These are phyloP conservation scores for Desoria tigrina DNA, from an alignment of 2,888 invertebrate genomes.

Conservation along the genomic window DNA sequence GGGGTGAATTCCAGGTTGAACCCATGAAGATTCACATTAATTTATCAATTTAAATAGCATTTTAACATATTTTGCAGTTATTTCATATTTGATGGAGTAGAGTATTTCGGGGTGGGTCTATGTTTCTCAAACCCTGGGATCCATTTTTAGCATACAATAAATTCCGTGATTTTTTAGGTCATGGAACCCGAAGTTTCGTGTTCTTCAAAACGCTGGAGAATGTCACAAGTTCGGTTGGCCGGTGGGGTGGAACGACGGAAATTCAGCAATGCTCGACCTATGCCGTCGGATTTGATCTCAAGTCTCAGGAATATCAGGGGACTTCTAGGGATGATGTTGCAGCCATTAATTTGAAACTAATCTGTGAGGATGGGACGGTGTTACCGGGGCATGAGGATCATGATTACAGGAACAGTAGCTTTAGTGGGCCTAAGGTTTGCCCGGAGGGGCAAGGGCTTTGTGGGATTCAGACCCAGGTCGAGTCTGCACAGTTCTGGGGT, in stretches of 20 bases:
- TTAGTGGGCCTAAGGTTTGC: constrained; percentile 32
- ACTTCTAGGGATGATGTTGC: constrained; percentile 34
- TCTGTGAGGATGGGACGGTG: constrained; percentile 33
- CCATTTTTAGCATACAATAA: too few relatives aligned
- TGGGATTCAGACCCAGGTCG: constrained; percentile 45
- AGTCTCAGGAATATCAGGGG: constrained; percentile 41
- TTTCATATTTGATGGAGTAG: too few relatives aligned
- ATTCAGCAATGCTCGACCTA: constrained; percentile 8
- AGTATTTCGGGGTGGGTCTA: too few relatives aligned
- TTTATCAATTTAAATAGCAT: too few relatives aligned
- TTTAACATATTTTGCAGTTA: too few relatives aligned
- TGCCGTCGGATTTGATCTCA: constrained; percentile 40
- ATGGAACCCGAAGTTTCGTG: neutral
- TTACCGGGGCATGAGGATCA: constrained; percentile 32
- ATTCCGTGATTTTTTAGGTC: too few relatives aligned
- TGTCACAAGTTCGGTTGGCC: constrained; percentile 5
- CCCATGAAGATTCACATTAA: too few relatives aligned
- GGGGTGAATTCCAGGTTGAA: too few relatives aligned
- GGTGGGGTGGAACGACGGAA: neutral
- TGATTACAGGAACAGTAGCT: constrained; percentile 25
- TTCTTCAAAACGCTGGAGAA: constrained; percentile 6
- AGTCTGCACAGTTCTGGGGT: constrained; percentile 26
- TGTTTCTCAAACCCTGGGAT: too few relatives aligned
- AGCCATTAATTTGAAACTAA: constrained; percentile 34
- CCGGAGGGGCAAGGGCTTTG: constrained; percentile 32